Conservation (phyloP, 2,888 invertebrate genomes). For the Phymatocera aterrima region DNA sequence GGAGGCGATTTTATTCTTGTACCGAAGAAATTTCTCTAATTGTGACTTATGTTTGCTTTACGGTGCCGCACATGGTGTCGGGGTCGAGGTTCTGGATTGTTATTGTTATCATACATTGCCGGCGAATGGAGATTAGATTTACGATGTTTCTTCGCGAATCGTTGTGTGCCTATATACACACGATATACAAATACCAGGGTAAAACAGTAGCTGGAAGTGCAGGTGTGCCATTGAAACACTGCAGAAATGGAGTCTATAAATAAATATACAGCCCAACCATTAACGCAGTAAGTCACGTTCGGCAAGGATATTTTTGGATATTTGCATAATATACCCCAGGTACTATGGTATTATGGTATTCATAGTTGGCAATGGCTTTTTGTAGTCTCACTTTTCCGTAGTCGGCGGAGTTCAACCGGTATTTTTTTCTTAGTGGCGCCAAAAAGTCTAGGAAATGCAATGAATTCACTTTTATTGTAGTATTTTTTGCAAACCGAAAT, state of each 20-base stretch:
- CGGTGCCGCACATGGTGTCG: background rate
- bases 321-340: no score
- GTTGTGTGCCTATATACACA: background rate
- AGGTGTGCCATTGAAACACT: conserved; percentile 9
- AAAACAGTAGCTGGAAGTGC: conserved; percentile 8
- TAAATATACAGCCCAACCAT: conserved; percentile 18
- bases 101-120: background rate
- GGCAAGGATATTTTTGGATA: conserved; percentile 1
- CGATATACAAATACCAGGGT: background rate
- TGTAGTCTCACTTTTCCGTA: background rate
- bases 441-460: no score
- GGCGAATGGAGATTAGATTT: conserved; percentile 22
- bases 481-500: no score
- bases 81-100: conserved; percentile 7
- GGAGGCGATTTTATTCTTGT: background rate
- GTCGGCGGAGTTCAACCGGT: no score
- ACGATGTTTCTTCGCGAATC: conserved; percentile 25
- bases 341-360: background rate
- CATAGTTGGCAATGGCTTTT: background rate
- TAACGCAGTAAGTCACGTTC: conserved; percentile 28
- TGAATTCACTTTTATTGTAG: no score
- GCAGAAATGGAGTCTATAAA: conserved; percentile 7
- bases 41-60: background rate
- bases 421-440: no score
- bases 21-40: background rate